Evolutionary conservation across 2,797 vertebrate species (phyloP), one percentile per base, ranked within the genome.

Genomic region (Luscinia megarhynchos): DNA sequence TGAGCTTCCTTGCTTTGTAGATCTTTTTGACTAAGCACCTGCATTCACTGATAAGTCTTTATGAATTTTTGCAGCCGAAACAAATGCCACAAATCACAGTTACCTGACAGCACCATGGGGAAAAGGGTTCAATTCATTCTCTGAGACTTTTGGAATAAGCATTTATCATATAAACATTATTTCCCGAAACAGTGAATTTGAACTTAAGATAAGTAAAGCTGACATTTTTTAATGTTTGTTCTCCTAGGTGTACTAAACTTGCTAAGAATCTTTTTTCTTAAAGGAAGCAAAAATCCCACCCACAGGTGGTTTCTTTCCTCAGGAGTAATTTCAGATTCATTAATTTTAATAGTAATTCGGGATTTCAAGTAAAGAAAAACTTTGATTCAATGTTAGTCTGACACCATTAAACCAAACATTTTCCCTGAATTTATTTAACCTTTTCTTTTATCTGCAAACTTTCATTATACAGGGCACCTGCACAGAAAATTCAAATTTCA

Each of bases 51-150:
- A 87, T 66, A 91, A 94, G 34, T 80, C 78, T 78, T 68, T 66
- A 72, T 45, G 43, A 63, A 87, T 83, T 80, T 53, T 38, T 97
- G 64, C 40, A 91, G 76, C 77, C 62, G 51, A 82, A 96, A 94
- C 57, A 84, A 95, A 92, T 67, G 46, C 69, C 78, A 87, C 30
- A 83, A 84, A 66, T 68, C 93, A 82, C n/a, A 88, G 87, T 38
- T 57, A 90, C 69, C 58, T 59, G 64, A 75, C 48, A 82, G 59
- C 3, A 2, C 15, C 12, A 6, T 34, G n/a, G 40, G 57, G 61
- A 2, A 22, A 69, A 78, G 21, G 30, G 36, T 57, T 77, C 58
- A 43, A 30, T 41, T 58, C 23, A 69, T 66, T 87, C 43, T 3
- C 1, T 10, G 26, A 38, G 77, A 58, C 70, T 93, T 90, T 12